Percentiles rank a stretch among this genome's conserved stretches.
Evolutionary conservation across 2,888 invertebrate genomes (phyloP).

Genomic region (Platynereis dumerilii): DNA sequence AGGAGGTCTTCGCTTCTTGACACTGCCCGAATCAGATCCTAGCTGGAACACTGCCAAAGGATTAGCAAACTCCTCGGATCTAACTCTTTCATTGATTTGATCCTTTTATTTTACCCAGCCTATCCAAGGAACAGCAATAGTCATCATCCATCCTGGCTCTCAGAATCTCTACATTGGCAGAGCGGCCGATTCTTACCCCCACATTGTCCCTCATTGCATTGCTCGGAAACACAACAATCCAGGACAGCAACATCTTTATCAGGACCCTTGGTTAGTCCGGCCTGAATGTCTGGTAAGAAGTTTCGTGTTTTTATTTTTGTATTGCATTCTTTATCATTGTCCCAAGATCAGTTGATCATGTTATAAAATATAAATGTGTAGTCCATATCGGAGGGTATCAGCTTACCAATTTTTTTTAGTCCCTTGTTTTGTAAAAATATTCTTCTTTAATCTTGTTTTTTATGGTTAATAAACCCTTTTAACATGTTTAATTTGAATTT

Average conservation of each 20-base stretch:
- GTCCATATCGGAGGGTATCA: too few species aligned
- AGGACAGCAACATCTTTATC: slow-evolving; percentile 37
- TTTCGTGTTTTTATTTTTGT: neutral
- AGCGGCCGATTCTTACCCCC: slow-evolving; percentile 87
- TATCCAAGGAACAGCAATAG: slow-evolving; percentile 43
- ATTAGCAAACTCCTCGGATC: too few species aligned
- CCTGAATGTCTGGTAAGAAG: slow-evolving; percentile 48
- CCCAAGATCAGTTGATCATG: too few species aligned
- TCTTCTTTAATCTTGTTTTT: neutral
- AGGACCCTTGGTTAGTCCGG: slow-evolving; percentile 48
- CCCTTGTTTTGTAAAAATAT: neutral
- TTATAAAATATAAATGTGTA: too few species aligned
- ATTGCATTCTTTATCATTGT: neutral
- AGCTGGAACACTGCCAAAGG: too few species aligned
- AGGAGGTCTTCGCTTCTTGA: too few species aligned
- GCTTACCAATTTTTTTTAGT: neutral
- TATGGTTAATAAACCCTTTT: neutral
- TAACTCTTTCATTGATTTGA: too few species aligned
- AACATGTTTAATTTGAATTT: neutral
- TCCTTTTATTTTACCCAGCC: slow-evolving; percentile 27
- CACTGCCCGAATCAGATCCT: too few species aligned
- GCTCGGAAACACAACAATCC: slow-evolving; percentile 69
- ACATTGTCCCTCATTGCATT: slow-evolving; percentile 84
- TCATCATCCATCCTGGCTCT: slow-evolving; percentile 95
- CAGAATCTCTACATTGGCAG: slow-evolving; percentile 86